These are phyloP conservation scores for Lasioglossum baleicum DNA, from an alignment of 1,140 invertebrate species.

Conservation along the genomic window DNA sequence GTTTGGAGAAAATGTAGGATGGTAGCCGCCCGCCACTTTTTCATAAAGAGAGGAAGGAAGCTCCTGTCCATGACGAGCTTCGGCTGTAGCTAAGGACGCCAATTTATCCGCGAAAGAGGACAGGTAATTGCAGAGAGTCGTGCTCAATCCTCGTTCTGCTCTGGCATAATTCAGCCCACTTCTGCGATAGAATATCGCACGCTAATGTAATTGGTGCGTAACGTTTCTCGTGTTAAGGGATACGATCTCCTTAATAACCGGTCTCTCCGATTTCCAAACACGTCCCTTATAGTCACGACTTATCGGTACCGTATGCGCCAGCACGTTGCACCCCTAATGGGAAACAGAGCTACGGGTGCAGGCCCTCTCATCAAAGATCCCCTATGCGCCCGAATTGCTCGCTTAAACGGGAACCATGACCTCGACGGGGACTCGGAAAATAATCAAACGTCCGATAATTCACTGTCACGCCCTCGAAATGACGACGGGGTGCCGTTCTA, in stretches of 20 bases:
- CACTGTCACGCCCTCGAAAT: background rate
- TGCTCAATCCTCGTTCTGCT: background rate
- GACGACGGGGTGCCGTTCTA: background rate
- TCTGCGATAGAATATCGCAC: constrained; percentile 19
- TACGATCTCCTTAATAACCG: constrained; percentile 41
- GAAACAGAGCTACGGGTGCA: background rate
- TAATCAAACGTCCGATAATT: background rate
- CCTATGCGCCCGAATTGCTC: background rate
- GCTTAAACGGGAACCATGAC: background rate
- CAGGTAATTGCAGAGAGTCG: background rate
- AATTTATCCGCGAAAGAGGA: background rate
- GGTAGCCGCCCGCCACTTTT: too few species aligned
- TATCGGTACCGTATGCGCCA: background rate
- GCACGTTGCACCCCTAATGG: background rate
- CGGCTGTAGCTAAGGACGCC: background rate
- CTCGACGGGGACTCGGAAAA: background rate
- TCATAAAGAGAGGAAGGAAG: too few species aligned
- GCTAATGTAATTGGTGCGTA: constrained; percentile 44
- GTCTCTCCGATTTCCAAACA: constrained; percentile 35
- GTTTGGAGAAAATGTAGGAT: too few species aligned
- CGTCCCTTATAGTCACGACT: background rate
- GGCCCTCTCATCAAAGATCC: background rate
- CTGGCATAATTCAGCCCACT: constrained; percentile 19
- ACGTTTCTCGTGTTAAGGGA: constrained; percentile 37
- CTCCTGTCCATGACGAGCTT: background rate